phyloP scores from a whole-genome alignment of 2,888 invertebrate species.

The Dichetophora obliterata region DNA sequence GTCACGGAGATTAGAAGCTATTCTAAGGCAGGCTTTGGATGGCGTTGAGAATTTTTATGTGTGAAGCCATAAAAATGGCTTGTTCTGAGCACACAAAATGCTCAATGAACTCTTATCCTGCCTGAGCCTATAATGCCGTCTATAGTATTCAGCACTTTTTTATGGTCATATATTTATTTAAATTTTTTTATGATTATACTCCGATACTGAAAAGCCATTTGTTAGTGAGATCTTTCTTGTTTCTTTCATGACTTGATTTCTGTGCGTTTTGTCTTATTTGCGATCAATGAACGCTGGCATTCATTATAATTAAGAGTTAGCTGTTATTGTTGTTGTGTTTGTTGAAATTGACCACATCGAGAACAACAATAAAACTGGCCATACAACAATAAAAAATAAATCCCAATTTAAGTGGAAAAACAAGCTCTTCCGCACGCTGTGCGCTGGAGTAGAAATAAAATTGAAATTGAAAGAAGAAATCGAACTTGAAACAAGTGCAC shows the following conservation, averaged over 20 bases:
- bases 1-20: too few species aligned
- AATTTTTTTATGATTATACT: neutral
- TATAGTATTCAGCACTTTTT: neutral
- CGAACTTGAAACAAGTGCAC: conserved; percentile 2
- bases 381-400: conserved; percentile 14
- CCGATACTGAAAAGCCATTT: conserved; percentile 4
- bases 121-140: too few species aligned
- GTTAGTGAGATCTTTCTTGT: neutral
- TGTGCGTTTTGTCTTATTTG: conserved; percentile 17
- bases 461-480: conserved; percentile 4
- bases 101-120: too few species aligned
- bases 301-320: conserved; percentile 1
- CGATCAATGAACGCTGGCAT: conserved; percentile 19
- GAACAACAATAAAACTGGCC: neutral
- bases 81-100: too few species aligned
- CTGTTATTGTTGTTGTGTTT: neutral
- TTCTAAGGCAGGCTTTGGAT: too few species aligned
- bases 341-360: conserved; percentile 9
- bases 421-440: conserved; percentile 36
- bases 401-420: conserved; percentile 14
- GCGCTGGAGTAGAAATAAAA: conserved; percentile 13
- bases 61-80: too few species aligned
- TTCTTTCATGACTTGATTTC: neutral
- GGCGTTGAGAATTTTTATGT: too few species aligned
- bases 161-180: neutral